A percentile compares a stretch with the other conserved stretches of the same genome.
phyloP scores from a whole-genome alignment of 2,113 vertebrate genomes.

The Pongo abelii region DNA sequence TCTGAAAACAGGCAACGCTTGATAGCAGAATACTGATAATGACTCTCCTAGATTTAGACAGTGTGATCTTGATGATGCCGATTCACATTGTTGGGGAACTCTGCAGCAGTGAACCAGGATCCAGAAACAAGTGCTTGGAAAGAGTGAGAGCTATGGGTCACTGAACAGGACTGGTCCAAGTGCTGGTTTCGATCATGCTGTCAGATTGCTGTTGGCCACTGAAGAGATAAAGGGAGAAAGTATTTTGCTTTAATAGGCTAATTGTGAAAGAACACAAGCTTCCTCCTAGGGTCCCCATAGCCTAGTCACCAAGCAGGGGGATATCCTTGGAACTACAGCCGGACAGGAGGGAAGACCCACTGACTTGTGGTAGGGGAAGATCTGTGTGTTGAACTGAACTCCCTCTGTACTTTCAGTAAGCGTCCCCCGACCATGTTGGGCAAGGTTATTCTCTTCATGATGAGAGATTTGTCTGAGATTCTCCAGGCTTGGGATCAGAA shows the following conservation, averaged over 20 bases:
- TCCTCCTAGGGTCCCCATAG: not conserved
- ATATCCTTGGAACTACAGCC: not conserved
- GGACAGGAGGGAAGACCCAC: not conserved
- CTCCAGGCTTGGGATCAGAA: not conserved
- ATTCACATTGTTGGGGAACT: not conserved
- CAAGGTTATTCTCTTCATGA: not conserved
- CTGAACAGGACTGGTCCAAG: no score
- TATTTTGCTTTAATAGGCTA: not conserved
- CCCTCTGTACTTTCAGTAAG: not conserved
- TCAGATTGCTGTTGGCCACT: not conserved
- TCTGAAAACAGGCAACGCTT: not conserved
- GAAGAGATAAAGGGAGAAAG: not conserved
- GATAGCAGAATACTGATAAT: not conserved
- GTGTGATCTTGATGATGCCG: not conserved
- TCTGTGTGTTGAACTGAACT: not conserved
- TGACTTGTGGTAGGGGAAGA: not conserved
- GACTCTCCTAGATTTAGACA: not conserved
- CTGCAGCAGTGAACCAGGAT: not conserved
- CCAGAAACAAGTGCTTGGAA: not conserved
- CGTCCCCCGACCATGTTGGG: not conserved
- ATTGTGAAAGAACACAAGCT: not conserved
- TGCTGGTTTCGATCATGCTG: not conserved
- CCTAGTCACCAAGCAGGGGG: not conserved
- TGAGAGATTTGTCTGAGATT: not conserved
- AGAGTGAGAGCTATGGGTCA: not conserved